Evolutionary conservation across 1,140 invertebrate genomes (phyloP), one percentile per base, ranked within the genome.

Genomic region (Caenorhabditis elegans): DNA sequence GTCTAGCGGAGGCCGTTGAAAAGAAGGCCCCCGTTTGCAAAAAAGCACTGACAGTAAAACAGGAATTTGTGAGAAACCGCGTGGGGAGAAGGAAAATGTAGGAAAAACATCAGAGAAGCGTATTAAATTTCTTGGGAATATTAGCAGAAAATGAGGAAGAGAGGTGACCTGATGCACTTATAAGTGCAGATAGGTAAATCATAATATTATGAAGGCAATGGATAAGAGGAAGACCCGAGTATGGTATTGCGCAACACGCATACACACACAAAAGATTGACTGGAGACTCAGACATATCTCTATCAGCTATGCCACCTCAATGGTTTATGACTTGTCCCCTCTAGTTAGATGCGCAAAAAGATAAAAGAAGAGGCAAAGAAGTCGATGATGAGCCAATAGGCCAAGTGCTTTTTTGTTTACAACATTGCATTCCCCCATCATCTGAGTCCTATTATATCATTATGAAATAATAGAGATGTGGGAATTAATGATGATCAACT

Each of bases 11-110:
- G 34, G 34, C 31, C 60, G 19, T 39, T 39, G 60, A 39, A 70
- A 13, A 53, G 28, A 24, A 34, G 60, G 17, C 60, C 60, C n/a
- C 13, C 5, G 5, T 5, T 15, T 8, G 24, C 5, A 39, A 70
- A 70, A 70, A 70, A 70, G n/a, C 34, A 17, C 60, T 70, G 60
- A 39, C 60, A 70, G 60, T 70, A 70, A 70, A 70, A 70, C 60
- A 70, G 60, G 60, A 70, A 17, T 43, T 70, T 39, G 34, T 70
- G 60, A 70, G 60, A 70, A 70, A 70, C 60, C 60, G 60, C 60
- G 1, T 3, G 8, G 34, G 10, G 39, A 70, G 53, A 34, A 34
- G 15, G 53, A n/a, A 3, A 22, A 36, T 17, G 51, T 15, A 43
- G 19, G 22, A 70, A 70, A 70, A 19, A 0, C 60, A 26, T 70